A percentile compares a stretch with the other conserved stretches of the same genome.
These are phyloP conservation scores for Oegoconia quadripuncta DNA, from an alignment of 2,888 invertebrate species.

Conservation along the genomic window DNA sequence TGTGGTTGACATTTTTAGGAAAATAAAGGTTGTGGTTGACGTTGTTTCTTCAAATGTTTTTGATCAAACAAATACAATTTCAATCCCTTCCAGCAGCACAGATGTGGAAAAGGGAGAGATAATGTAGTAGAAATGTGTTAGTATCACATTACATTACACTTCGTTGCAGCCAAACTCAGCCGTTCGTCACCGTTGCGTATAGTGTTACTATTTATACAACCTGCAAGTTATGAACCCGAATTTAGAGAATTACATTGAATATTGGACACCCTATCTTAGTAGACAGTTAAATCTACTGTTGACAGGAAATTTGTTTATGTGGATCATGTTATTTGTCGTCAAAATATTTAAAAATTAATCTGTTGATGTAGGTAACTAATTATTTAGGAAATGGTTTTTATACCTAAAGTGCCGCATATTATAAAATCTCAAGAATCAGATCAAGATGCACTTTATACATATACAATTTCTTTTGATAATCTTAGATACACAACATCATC, in stretches of 20 bases:
- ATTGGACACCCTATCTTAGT: too few species aligned
- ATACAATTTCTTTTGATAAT: too few species aligned
- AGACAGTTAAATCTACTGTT: too few species aligned
- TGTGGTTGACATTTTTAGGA: conserved; percentile 14
- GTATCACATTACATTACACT: conserved; percentile 48
- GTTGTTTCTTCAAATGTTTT: conserved; percentile 7
- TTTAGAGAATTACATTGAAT: conserved; percentile 29
- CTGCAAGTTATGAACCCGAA: conserved; percentile 48
- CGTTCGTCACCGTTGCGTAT: conserved; percentile 46
- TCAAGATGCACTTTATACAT: too few species aligned
- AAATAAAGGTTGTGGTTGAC: conserved; percentile 28
- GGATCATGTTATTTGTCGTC: too few species aligned
- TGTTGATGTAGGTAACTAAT: too few species aligned
- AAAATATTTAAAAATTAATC: too few species aligned
- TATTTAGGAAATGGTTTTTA: too few species aligned
- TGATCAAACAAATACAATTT: conserved; percentile 24
- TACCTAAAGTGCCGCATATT: too few species aligned
- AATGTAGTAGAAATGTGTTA: conserved; percentile 28
- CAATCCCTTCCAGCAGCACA: conserved; percentile 29
- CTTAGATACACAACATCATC: too few species aligned
- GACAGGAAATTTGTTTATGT: too few species aligned
- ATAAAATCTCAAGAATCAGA: too few species aligned
- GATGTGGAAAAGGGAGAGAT: conserved; percentile 32
- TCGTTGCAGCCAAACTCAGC: conserved; percentile 31
- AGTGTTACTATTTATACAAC: conserved; percentile 64